phyloP scores from a whole-genome alignment of 1,140 invertebrate species.

The Drosophila paulistorum region DNA sequence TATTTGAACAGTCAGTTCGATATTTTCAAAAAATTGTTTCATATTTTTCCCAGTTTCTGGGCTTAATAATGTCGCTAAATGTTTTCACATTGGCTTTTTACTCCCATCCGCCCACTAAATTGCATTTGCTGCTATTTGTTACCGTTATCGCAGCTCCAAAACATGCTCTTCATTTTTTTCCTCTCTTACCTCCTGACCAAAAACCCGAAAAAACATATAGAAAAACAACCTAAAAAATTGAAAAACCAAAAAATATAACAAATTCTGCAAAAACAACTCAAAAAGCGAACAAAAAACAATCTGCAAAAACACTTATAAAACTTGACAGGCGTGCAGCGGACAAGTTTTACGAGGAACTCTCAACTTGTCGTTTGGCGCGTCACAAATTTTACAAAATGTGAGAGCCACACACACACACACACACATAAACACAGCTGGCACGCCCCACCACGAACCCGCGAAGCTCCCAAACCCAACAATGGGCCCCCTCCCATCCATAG shows the following conservation, averaged over 20 bases:
- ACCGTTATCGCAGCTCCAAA: conserved; percentile 58
- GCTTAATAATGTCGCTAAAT: background rate
- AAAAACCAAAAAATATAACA: background rate
- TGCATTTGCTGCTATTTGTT: conserved; percentile 56
- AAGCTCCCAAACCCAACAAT: background rate
- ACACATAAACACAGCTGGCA: conserved; percentile 35
- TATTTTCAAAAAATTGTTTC: background rate
- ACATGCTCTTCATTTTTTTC: conserved; percentile 48
- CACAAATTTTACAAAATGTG: conserved; percentile 55
- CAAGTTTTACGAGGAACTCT: conserved; percentile 67
- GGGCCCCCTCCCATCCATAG: background rate
- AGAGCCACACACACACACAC: background rate
- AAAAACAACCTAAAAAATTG: conserved; percentile 26
- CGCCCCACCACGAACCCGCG: conserved; percentile 27
- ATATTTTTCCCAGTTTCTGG: background rate
- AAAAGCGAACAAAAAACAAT: conserved; percentile 64
- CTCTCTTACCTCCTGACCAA: background rate
- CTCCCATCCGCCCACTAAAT: conserved; percentile 51
- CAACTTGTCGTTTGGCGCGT: conserved; percentile 45
- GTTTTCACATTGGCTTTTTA: background rate
- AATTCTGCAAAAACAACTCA: conserved; percentile 42
- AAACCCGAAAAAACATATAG: background rate
- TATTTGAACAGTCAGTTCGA: background rate
- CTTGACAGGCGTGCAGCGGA: conserved; percentile 77
- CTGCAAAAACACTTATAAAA: conserved; percentile 77